Percentiles rank a stretch among this genome's conserved stretches.
Evolutionary conservation across 2,888 invertebrate genomes (phyloP).

Genomic region (Sesamia inferens): DNA sequence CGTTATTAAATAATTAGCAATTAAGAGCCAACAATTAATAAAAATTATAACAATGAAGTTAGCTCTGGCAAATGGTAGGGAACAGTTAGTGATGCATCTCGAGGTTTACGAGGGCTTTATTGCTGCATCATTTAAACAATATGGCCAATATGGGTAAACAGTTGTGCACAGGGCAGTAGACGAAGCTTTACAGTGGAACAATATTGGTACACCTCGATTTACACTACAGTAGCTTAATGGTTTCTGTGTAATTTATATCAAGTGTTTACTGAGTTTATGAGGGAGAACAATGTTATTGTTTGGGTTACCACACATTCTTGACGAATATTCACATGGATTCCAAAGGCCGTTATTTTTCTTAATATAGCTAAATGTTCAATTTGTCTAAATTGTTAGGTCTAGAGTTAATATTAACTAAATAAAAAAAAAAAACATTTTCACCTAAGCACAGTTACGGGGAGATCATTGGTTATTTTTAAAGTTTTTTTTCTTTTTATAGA

Average conservation of each 20-base stretch:
- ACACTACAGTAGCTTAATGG: constrained; percentile 37
- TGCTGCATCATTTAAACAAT: constrained; percentile 61
- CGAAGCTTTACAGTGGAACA: constrained; percentile 54
- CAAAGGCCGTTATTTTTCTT: neutral
- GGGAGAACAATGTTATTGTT: constrained; percentile 7
- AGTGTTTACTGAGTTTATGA: constrained; percentile 6
- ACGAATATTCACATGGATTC: neutral
- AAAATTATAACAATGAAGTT: constrained; percentile 31
- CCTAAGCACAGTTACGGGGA: constrained; percentile 11
- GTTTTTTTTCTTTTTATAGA: constrained; percentile 5
- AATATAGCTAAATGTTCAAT: neutral
- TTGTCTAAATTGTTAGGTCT: neutral
- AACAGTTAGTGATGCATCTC: constrained; percentile 45
- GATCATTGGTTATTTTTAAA: constrained; percentile 23
- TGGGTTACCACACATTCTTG: neutral
- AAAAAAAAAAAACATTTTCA: neutral
- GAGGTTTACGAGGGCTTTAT: constrained; percentile 58
- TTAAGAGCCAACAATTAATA: constrained; percentile 42
- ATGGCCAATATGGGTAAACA: constrained; percentile 59
- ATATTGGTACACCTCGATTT: constrained; percentile 56
- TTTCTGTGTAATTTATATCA: constrained; percentile 17
- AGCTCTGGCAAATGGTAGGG: constrained; percentile 22
- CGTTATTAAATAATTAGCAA: constrained; percentile 33
- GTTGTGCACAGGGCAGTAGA: constrained; percentile 47
- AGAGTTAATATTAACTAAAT: neutral